Percentiles rank a stretch among this genome's conserved stretches.
Evolutionary conservation across 92 coral and sea anemone species (phyloP).

Genomic region (Micromussa lordhowensis): DNA sequence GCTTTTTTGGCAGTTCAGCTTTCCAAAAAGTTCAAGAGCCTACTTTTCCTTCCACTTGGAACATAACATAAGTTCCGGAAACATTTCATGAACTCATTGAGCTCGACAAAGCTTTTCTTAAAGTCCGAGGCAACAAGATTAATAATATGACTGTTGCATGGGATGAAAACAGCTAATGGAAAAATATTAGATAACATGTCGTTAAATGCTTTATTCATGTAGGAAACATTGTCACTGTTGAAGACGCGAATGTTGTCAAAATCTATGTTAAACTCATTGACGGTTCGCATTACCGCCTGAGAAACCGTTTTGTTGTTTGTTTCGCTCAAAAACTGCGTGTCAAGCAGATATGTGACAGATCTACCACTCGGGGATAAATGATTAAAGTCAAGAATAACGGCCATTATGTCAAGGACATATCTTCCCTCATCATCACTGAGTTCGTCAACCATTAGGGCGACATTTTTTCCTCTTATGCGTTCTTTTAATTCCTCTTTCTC

Average conservation of each 20-base stretch:
- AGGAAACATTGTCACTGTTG: constrained; percentile 68
- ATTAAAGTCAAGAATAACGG: constrained; percentile 51
- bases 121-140: constrained; percentile 75
- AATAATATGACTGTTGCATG: constrained; percentile 76
- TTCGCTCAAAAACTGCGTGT: constrained; percentile 39
- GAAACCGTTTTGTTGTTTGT: constrained; percentile 66
- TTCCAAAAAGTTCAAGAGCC: constrained; percentile 51
- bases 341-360: constrained; percentile 54
- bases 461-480: constrained; percentile 34
- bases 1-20: neutral
- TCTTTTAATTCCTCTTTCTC: constrained; percentile 58
- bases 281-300: constrained; percentile 50
- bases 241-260: constrained; percentile 64
- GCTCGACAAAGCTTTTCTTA: constrained; percentile 60
- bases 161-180: constrained; percentile 57
- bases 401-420: constrained; percentile 64
- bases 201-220: constrained; percentile 76
- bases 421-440: constrained; percentile 71
- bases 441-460: constrained; percentile 67
- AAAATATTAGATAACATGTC: constrained; percentile 65
- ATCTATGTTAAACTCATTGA: constrained; percentile 57
- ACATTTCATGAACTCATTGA: constrained; percentile 67
- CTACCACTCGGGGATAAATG: constrained; percentile 50
- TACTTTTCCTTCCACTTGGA: constrained; percentile 71
- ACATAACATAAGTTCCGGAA: constrained; percentile 63